Evolutionary conservation across 2,888 invertebrate genomes (phyloP), one percentile per base, ranked within the genome.

Genomic region (Eristalis pertinax): DNA sequence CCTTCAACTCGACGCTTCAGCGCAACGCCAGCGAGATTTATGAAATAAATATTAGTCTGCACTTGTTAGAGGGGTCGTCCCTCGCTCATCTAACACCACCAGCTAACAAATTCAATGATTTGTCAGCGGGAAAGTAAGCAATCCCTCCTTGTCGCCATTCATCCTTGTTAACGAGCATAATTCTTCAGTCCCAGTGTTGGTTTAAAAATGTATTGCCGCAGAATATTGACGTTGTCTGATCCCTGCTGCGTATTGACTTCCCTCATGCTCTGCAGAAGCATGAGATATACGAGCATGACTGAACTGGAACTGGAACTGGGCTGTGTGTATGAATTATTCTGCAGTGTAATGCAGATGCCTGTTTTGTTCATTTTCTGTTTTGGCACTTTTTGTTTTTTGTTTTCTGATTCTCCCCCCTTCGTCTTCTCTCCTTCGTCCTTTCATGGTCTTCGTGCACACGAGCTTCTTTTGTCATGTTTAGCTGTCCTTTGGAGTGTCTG

Each of bases 331-430:
- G 63, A 85, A 81, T 85, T 73, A 85, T 77, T 77, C 56, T 73
- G 64, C 68, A 73, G 76, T 38, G 73, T 81, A 77, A 77, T 85
- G 81, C 85, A 77, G 85, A 63, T 81, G 50, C 50, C 8, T 50
- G 50, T 50, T 50, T 50, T 80, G 60, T 60, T 38, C n/a, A 11
- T 62, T 63, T 35, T 35, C 11, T 65, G n/a, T 70, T 32, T 73
- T 72, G 69, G 22, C 74, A 50, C 32, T 58, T 41, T 50, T n/a
- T 43, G 2, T 1, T 5, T 32, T 50, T n/a, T 43, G 13, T 10
- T 8, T 32, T 8, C 41, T 43, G n/a, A n/a, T n/a, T n/a, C n/a
- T n/a, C n/a, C n/a, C 2, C 19, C 50, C 2, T n/a, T 19, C 8
- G n/a, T n/a, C n/a, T n/a, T n/a, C n/a, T n/a, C 8, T 19, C 2